Base-by-base conservation (phyloP, 2,113 vertebrate genomes). In the Procavia capensis region DNA sequence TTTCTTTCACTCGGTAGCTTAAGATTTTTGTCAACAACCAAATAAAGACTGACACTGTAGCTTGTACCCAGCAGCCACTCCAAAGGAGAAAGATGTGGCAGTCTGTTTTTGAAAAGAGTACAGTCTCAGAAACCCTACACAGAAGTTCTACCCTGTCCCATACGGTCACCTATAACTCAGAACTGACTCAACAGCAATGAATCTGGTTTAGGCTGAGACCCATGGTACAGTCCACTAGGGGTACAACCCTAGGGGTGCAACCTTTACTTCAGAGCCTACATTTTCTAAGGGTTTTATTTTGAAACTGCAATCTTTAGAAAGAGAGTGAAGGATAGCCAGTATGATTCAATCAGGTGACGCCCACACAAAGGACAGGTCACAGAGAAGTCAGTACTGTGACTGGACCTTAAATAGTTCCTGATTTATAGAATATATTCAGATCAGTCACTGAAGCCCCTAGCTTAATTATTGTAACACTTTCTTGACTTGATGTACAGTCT, bases 11-110 rank as follows among this genome's bases (percentile, higher is more conserved):
- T 81, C 8, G 78, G 85, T 90, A 95, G 88, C 14, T 47, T 59
- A 88, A 88, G 85, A 57, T 57, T 79, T 25, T 47, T 86, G 75
- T 91, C 87, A 79, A 93, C 43, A 79, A 79, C 68, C 74, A 94
- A 94, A 92, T 83, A 90, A 96, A 94, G 87, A 96, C 59, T 94
- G 31, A 93, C 96, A 95, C 36, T 97, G 59, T 36, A 88, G 95
- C 92, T 54, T 95, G 25, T 13, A 78, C 47, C 47, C 47, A 50
- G 7, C 47, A 50, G 13, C 47, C 47, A 50, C 47, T 50, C 47
- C 13, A 13, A 6, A 13, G 47, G 47, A 50, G 47, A 50, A 50
- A 50, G 47, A 50, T 50, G 47, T 50, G 47, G 13, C 47, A 50
- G 47, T 50, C 47, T 50, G 47, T 50, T 50, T 50, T 50, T 13